These are phyloP conservation scores for Ptyas mucosa DNA, from an alignment of 2,113 vertebrate genomes.

Conservation along the genomic window DNA sequence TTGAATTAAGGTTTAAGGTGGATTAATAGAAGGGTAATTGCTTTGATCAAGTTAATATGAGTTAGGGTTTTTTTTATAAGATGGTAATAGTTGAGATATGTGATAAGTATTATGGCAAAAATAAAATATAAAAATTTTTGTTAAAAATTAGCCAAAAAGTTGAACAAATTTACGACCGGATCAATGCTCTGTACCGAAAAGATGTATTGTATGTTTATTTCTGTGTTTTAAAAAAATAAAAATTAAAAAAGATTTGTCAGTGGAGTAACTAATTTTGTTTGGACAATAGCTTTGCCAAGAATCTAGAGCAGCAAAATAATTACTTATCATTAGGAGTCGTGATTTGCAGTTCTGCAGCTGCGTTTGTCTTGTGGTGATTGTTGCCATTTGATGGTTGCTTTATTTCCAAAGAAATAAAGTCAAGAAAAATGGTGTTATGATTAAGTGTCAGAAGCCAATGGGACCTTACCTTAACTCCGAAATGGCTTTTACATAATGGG, in stretches of 20 bases:
- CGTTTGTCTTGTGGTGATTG: neutral
- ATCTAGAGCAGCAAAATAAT: neutral
- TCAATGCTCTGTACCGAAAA: too few species aligned
- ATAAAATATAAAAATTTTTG: too few species aligned
- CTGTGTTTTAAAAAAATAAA: too few species aligned
- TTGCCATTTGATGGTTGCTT: neutral
- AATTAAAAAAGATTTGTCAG: neutral
- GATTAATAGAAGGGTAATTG: too few species aligned
- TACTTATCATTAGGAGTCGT: neutral
- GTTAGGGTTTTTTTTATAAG: too few species aligned
- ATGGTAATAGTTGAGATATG: too few species aligned
- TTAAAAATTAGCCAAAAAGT: too few species aligned
- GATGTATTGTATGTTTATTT: too few species aligned
- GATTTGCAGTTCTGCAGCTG: neutral
- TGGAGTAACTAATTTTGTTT: neutral
- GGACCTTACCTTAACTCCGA: neutral
- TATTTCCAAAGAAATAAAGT: neutral
- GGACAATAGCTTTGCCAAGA: neutral
- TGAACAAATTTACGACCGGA: too few species aligned
- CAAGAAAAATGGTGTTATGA: neutral
- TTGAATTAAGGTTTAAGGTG: too few species aligned
- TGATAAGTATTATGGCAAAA: too few species aligned
- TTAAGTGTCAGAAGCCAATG: neutral
- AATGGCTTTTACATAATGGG: neutral
- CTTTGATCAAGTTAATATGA: too few species aligned